Evolutionary conservation across 2,888 invertebrate genomes (phyloP), one percentile per base, ranked within the genome.

Genomic region (Drosophila peninsularis): DNA sequence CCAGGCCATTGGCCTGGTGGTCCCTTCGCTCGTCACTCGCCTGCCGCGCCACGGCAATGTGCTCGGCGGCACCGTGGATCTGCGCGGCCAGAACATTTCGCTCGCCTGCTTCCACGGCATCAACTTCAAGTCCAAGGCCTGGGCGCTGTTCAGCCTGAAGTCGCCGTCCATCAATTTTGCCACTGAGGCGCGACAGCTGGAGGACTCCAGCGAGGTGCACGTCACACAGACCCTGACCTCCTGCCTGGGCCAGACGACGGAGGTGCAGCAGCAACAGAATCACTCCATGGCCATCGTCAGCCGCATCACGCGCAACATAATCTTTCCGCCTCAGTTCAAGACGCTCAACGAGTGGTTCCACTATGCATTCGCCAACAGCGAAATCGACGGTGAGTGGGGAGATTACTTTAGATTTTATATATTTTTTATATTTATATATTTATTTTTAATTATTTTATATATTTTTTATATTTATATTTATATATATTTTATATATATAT

Each of bases 21-120:
- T 98, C 65, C 95, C 95, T 62, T 95, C 95, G 30, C 93, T 96
- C 90, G 94, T 94, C 45, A 94, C 94, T 37, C 95, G 95, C 1
- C 91, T 96, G 65, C 96, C 96, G 0, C 94, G 94, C 14, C 94
- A 94, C 81, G 95, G 98, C 71, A 96, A 97, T 27, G 96, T 97
- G 14, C 93, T 97, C 1, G 98, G 98, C 32, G 97, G 97, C 55
- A 97, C 97, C 49, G 95, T 98, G 95, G 96, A 98, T 93, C 93
- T 98, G 77, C 95, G 96, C 92, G 96, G 97, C 41, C 96, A 96
- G 71, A 97, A 98, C 92, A 96, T 99, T 64, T 98, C 98, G 7
- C 93, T 99, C 75, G 98, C 98, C 5, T 99, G 99, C 92, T 99
- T 99, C 94, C 98, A 99, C 92, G 99, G 99, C 37, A 97, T 98